These are phyloP conservation scores for Tolmerus cingulatus DNA, from an alignment of 2,888 invertebrate genomes.

Conservation along the genomic window DNA sequence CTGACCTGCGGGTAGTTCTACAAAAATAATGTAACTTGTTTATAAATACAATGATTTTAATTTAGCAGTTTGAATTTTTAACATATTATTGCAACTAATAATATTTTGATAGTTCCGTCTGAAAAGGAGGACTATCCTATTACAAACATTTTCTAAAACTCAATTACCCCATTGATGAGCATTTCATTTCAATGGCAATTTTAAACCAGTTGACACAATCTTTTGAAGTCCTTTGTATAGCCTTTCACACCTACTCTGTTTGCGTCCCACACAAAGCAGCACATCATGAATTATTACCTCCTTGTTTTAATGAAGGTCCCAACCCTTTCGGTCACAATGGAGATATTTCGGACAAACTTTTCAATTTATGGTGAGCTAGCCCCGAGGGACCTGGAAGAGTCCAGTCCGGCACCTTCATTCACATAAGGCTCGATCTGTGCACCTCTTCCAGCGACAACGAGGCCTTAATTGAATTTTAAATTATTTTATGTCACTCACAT, in stretches of 20 bases:
- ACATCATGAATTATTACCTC: neutral
- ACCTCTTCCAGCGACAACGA: conserved; percentile 18
- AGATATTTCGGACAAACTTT: neutral
- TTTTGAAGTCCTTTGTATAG: neutral
- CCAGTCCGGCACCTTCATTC: neutral
- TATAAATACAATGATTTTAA: too few relatives aligned
- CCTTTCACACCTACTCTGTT: neutral
- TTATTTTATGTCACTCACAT: conserved; percentile 44
- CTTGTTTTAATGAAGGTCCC: conserved; percentile 8
- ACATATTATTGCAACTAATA: too few relatives aligned
- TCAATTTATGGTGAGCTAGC: conserved; percentile 9
- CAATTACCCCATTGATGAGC: neutral
- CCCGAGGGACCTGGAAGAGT: conserved; percentile 9
- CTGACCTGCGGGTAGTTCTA: too few relatives aligned
- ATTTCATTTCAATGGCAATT: neutral
- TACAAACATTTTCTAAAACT: neutral
- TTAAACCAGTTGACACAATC: neutral
- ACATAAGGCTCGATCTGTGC: neutral
- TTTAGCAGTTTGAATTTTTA: too few relatives aligned
- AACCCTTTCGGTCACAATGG: conserved; percentile 15
- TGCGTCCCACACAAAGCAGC: neutral
- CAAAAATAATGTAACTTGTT: too few relatives aligned
- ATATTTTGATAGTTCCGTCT: too few relatives aligned
- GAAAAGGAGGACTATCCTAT: too few relatives aligned
- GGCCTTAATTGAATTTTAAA: conserved; percentile 43